A percentile compares a stretch with the other conserved stretches of the same genome.
phyloP scores from a whole-genome alignment of 2,113 vertebrate species.

The Galemys pyrenaicus region DNA sequence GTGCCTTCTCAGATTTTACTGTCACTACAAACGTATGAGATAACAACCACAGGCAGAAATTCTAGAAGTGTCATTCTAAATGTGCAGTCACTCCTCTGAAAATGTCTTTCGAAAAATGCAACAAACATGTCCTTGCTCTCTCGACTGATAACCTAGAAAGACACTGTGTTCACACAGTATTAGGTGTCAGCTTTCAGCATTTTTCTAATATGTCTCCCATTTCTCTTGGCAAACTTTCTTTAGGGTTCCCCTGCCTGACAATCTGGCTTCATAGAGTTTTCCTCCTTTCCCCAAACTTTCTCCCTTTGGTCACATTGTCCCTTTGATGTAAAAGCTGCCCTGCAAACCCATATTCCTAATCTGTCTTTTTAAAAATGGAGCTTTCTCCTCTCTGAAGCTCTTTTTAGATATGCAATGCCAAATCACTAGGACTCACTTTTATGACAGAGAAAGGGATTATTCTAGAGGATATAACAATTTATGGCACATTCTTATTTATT shows the following conservation, averaged over 20 bases:
- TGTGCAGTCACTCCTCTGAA: neutral
- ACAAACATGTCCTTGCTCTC: neutral
- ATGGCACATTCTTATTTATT: neutral
- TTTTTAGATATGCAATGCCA: neutral
- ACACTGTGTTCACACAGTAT: neutral
- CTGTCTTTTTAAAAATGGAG: neutral
- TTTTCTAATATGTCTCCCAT: neutral
- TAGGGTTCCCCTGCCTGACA: neutral
- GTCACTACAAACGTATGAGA: neutral
- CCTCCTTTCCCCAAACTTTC: neutral
- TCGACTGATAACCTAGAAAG: neutral
- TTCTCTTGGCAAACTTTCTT: neutral
- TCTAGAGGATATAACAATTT: neutral
- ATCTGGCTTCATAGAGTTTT: neutral
- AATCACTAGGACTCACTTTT: neutral
- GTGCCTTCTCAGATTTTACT: neutral
- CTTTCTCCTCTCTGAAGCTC: neutral
- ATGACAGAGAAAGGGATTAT: conserved; percentile 24
- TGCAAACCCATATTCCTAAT: neutral
- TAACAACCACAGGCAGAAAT: neutral
- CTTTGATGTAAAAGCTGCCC: neutral
- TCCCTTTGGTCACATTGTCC: neutral
- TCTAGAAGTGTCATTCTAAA: neutral
- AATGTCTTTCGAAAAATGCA: neutral
- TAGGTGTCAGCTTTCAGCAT: neutral